Percentiles rank a stretch among this genome's conserved stretches.
These are phyloP conservation scores for Parnassius orleans DNA, from an alignment of 2,888 invertebrate genomes.

Conservation along the genomic window DNA sequence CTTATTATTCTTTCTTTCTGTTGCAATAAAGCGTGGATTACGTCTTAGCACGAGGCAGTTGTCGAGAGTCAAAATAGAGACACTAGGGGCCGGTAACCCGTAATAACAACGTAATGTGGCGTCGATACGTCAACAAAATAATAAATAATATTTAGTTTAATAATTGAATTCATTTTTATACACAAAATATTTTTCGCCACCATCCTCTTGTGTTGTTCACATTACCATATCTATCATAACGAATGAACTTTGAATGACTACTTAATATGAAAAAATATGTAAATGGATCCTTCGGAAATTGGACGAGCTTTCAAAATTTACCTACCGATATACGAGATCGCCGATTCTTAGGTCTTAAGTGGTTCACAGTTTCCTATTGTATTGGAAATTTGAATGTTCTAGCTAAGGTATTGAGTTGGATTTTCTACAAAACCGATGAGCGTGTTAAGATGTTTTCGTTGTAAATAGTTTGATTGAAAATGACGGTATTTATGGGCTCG, in stretches of 20 bases:
- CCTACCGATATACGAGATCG: slow-evolving; percentile 53
- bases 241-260: slow-evolving; percentile 37
- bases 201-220: slow-evolving; percentile 5
- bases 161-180: too few species aligned
- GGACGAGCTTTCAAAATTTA: slow-evolving; percentile 64
- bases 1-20: slow-evolving; percentile 72
- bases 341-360: slow-evolving; percentile 28
- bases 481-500: slow-evolving; percentile 47
- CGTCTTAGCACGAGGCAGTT: slow-evolving; percentile 52
- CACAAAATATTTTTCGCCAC: background rate
- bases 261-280: slow-evolving; percentile 61
- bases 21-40: slow-evolving; percentile 73
- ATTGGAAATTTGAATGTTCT: slow-evolving; percentile 9
- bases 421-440: slow-evolving; percentile 11
- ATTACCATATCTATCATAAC: slow-evolving; percentile 28
- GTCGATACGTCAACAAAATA: slow-evolving; percentile 1
- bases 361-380: slow-evolving; percentile 5
- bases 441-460: slow-evolving; percentile 6
- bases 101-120: background rate
- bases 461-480: slow-evolving; percentile 29
- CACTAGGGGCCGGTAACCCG: slow-evolving; percentile 64
- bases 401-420: slow-evolving; percentile 1
- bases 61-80: slow-evolving; percentile 51
- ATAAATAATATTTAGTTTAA: slow-evolving; percentile 3
- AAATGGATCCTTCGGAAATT: slow-evolving; percentile 66